phyloP scores from a whole-genome alignment of 2,888 invertebrate species.

The Macaria notata region DNA sequence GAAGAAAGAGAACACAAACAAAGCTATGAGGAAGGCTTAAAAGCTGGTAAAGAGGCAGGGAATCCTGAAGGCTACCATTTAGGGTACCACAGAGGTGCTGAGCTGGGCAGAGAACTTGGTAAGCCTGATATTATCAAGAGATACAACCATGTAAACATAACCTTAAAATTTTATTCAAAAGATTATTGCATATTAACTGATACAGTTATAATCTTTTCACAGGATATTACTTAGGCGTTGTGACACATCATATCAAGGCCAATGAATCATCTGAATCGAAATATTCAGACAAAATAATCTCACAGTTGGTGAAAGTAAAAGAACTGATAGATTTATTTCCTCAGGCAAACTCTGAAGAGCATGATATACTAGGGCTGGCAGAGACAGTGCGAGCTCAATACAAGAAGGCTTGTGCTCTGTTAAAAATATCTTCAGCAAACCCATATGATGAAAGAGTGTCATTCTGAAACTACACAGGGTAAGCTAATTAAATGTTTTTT shows the following conservation, averaged over 20 bases:
- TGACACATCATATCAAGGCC: slow-evolving; percentile 72
- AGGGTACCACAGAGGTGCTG: slow-evolving; percentile 90
- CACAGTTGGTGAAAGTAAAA: slow-evolving; percentile 80
- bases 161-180: slow-evolving; percentile 1
- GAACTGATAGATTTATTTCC: slow-evolving; percentile 85
- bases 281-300: slow-evolving; percentile 78
- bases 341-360: slow-evolving; percentile 82
- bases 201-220: slow-evolving; percentile 29
- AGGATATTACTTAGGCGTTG: slow-evolving; percentile 86
- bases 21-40: slow-evolving; percentile 87
- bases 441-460: slow-evolving; percentile 82
- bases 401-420: slow-evolving; percentile 85
- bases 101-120: slow-evolving; percentile 88
- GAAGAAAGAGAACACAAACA: slow-evolving; percentile 85
- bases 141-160: slow-evolving; percentile 5
- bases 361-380: slow-evolving; percentile 84
- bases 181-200: too few species aligned
- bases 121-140: slow-evolving; percentile 17
- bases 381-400: slow-evolving; percentile 86
- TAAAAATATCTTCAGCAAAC: slow-evolving; percentile 82
- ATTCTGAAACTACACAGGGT: slow-evolving; percentile 69
- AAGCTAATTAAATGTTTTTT: slow-evolving; percentile 21
- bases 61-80: slow-evolving; percentile 87
- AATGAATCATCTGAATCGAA: slow-evolving; percentile 48
- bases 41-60: slow-evolving; percentile 83